A percentile compares a stretch with the other conserved stretches of the same genome.
These are phyloP conservation scores for Rafetus swinhoei DNA, from an alignment of 2,113 vertebrate species.

Conservation along the genomic window DNA sequence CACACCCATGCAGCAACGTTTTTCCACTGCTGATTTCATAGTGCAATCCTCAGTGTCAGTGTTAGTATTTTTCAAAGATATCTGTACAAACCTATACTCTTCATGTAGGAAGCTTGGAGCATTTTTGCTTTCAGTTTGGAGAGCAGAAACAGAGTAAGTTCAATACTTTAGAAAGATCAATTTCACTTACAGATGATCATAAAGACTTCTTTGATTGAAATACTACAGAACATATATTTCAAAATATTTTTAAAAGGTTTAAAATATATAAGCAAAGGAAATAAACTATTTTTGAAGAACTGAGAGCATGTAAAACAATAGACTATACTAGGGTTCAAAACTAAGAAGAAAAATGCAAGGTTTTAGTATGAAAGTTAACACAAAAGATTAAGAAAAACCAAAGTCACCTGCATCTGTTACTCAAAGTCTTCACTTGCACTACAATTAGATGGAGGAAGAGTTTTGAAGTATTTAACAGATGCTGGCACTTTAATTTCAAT, in stretches of 20 bases:
- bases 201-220: not conserved
- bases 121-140: not conserved
- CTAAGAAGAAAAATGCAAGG: not conserved
- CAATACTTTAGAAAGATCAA: not conserved
- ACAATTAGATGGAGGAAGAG: not conserved
- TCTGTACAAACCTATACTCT: not conserved
- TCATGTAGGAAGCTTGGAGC: not conserved
- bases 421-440: not conserved
- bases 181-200: not conserved
- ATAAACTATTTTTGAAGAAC: not conserved
- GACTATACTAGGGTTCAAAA: not conserved
- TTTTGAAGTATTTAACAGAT: not conserved
- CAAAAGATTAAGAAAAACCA: rapidly evolving
- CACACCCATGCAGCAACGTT: constrained; percentile 9
- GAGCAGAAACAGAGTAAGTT: not conserved
- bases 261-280: not conserved
- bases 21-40: constrained; percentile 50
- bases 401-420: not conserved
- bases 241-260: not conserved
- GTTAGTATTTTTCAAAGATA: not conserved
- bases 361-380: not conserved
- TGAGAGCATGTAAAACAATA: not conserved
- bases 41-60: not conserved
- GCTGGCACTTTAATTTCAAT: not conserved
- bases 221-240: not conserved